Evolutionary conservation across 2,113 vertebrate species (phyloP), one percentile per base, ranked within the genome.

Genomic region (Rhynchomys soricoides): DNA sequence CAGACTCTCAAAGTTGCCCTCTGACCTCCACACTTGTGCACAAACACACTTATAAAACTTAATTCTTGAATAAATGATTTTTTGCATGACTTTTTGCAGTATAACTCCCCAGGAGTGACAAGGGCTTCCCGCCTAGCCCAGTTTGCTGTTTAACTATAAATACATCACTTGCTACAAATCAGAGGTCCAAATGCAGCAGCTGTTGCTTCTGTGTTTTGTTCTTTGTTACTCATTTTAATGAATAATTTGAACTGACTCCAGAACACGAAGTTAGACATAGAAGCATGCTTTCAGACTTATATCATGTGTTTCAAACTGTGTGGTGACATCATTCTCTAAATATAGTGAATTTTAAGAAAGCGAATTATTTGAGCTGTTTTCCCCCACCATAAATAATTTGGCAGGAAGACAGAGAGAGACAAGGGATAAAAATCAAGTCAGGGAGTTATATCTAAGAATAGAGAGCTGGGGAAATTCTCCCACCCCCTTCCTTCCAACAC

Each of bases 251-350:
- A 95, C 89, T 52, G 90, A 86, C 89, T 94, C 95, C 94, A 95
- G 19, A 92, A 79, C 45, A 62, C 96, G 91, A 95, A 95, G 93
- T 96, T 94, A 95, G 93, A 91, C 95, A 62, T 91, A 93, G 95
- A 91, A 93, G 87, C 96, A 81, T 97, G 78, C 96, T 95, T 97
- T 89, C 77, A 68, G 73, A 73, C 74, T 97, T 93, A 86, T 89
- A 89, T 97, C 97, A 83, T 92, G 31, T 97, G 91, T 97, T 97
- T 98, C 94, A 95, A 96, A 96, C 90, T 85, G 64, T 87, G 87
- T n/a, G 87, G n/a, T 98, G 97, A 97, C 78, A 82, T 95, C 96
- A 97, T 91, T 83, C 43, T 93, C 93, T 96, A 95, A 96, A 86
- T 82, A 87, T 75, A 95, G 95, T 86, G 48, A 91, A 90, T 81